Evolutionary conservation across 2,797 vertebrate species (phyloP).

Genomic region (Dicrostonyx torquatus): DNA sequence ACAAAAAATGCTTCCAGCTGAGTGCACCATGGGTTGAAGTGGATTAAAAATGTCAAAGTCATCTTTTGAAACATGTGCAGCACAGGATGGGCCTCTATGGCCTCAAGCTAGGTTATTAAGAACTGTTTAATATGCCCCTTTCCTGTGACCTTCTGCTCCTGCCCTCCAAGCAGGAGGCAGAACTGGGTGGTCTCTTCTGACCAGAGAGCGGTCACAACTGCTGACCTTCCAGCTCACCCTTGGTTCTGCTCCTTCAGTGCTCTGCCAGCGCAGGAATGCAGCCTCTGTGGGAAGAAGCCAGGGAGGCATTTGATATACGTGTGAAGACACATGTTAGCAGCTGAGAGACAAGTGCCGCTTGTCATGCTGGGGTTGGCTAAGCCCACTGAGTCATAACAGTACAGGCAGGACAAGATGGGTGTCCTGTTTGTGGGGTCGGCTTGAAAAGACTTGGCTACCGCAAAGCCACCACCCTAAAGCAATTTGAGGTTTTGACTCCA

Average conservation of each 20-base stretch:
- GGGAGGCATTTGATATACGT: not conserved
- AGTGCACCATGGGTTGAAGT: not conserved
- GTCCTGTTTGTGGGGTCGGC: conserved; percentile 74
- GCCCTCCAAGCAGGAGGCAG: not conserved
- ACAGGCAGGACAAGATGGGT: conserved; percentile 49
- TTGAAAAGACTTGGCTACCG: conserved; percentile 67
- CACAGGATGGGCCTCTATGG: not conserved
- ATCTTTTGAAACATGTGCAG: conserved; percentile 1
- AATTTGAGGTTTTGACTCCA: conserved; percentile 69
- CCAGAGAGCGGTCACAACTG: not conserved
- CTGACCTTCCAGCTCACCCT: not conserved
- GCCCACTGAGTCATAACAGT: conserved; percentile 8
- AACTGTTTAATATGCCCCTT: not conserved
- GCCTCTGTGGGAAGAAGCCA: not conserved
- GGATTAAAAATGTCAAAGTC: conserved; percentile 12
- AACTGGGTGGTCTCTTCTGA: not conserved
- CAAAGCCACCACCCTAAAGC: conserved; percentile 53
- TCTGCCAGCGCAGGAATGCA: not conserved
- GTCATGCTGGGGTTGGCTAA: conserved; percentile 31
- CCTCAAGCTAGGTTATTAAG: not conserved
- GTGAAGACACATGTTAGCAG: conserved; percentile 1
- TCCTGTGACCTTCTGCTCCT: not conserved
- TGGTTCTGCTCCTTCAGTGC: not conserved
- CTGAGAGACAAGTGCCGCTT: conserved; percentile 53
- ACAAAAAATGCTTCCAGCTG: not conserved